Evolutionary conservation across 2,113 vertebrate species (phyloP).

Genomic region (Eptesicus fuscus): DNA sequence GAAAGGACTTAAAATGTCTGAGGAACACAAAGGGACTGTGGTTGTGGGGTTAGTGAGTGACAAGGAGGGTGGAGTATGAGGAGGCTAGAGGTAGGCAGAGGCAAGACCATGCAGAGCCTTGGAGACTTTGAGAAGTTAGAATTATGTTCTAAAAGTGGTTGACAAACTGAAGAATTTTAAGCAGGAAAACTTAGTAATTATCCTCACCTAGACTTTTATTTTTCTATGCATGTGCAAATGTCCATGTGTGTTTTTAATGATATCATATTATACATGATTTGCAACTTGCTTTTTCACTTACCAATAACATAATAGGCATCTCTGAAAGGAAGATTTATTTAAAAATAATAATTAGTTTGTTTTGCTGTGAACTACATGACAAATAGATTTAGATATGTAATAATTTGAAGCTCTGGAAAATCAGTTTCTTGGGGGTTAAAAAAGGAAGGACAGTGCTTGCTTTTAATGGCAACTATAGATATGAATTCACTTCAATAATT

Average conservation of each 20-base stretch:
- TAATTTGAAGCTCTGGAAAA: neutral
- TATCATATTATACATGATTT: neutral
- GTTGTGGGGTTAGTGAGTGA: neutral
- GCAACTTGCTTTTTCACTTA: neutral
- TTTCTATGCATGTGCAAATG: neutral
- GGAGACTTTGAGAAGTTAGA: neutral
- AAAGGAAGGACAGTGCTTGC: neutral
- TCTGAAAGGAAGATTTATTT: conserved; percentile 15
- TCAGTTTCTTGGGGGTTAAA: neutral
- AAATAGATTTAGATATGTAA: neutral
- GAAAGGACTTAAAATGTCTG: neutral
- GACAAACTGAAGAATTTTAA: conserved; percentile 9
- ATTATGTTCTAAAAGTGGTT: neutral
- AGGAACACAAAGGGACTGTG: neutral
- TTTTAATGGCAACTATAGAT: conserved; percentile 15
- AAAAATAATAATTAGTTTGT: conserved; percentile 21
- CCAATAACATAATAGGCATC: neutral
- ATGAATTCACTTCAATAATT: conserved; percentile 23
- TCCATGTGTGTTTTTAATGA: neutral
- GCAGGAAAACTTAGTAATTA: neutral
- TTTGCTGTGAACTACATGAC: neutral
- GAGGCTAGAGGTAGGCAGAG: neutral
- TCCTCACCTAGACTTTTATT: neutral
- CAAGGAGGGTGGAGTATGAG: neutral
- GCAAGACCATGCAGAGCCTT: neutral